Conservation (phyloP, 2,797 vertebrate genomes). For the Atherinosoma microstoma region DNA sequence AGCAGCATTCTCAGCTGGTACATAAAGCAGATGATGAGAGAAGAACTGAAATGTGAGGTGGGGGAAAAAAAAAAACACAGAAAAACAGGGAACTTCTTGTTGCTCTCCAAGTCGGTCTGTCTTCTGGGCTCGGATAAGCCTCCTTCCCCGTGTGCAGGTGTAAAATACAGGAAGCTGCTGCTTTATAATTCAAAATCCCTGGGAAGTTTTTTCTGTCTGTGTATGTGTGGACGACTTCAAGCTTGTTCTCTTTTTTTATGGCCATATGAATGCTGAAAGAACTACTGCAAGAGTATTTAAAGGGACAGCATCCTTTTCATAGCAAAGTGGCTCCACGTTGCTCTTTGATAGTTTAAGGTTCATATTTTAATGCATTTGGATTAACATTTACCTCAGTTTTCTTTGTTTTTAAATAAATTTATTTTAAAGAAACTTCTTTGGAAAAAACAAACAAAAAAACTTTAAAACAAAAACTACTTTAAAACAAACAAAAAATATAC, state of each 20-base stretch:
- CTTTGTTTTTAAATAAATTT: too few species aligned
- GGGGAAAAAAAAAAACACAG: constrained; percentile 5
- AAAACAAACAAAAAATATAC: background rate
- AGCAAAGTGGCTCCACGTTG: constrained; percentile 3
- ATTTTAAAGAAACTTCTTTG: background rate
- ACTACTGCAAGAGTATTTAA: constrained; percentile 78
- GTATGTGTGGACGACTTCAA: constrained; percentile 72
- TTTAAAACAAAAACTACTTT: too few species aligned
- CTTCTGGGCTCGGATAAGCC: constrained; percentile 59
- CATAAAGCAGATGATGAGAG: constrained; percentile 19
- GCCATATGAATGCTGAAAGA: constrained; percentile 78
- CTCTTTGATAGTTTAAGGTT: background rate
- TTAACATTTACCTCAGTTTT: background rate
- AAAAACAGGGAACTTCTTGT: constrained; percentile 55
- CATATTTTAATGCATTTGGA: background rate
- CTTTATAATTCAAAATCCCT: constrained; percentile 76
- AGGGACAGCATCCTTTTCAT: constrained; percentile 71
- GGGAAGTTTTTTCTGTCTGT: constrained; percentile 57
- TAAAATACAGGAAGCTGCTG: constrained; percentile 71
- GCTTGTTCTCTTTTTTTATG: constrained; percentile 78
- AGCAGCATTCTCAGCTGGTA: constrained; percentile 67
- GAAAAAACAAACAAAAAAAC: too few species aligned
- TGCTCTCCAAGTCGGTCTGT: constrained; percentile 44
- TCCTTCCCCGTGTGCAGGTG: constrained; percentile 72
- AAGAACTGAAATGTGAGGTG: background rate